A percentile compares a stretch with the other conserved stretches of the same genome.
Conservation (phyloP, 2,113 vertebrate genomes). For the Callaeas wilsoni region DNA sequence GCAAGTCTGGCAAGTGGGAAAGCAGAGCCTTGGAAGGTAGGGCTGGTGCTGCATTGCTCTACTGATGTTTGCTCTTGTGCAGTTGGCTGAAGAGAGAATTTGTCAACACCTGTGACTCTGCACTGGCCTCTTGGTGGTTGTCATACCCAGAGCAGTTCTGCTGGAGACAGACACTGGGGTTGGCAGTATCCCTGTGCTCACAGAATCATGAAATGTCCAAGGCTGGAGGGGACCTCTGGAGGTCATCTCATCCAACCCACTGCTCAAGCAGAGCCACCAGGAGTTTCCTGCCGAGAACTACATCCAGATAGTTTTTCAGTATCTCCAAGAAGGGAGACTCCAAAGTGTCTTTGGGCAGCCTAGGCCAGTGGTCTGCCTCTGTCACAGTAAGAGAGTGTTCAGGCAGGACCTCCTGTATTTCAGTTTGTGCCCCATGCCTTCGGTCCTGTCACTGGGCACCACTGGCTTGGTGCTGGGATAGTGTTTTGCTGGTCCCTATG, state of each 20-base stretch:
- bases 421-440: neutral
- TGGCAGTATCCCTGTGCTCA: neutral
- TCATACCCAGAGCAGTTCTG: neutral
- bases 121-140: neutral
- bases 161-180: neutral
- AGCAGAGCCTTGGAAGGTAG: neutral
- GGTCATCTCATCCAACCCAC: neutral
- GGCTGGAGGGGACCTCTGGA: neutral
- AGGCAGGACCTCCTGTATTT: neutral
- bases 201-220: neutral
- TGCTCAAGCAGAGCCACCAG: neutral
- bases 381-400: neutral
- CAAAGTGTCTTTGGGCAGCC: neutral
- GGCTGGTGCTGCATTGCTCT: neutral
- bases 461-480: neutral
- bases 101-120: neutral
- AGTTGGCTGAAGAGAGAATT: neutral
- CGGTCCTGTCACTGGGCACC: neutral
- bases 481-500: neutral
- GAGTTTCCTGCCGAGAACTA: neutral
- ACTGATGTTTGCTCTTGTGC: neutral
- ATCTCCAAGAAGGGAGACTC: neutral
- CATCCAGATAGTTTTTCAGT: neutral
- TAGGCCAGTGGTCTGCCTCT: neutral
- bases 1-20: neutral